Evolutionary conservation across 2,113 vertebrate species (phyloP), one percentile per base, ranked within the genome.

Genomic region (Cyanoramphus novaezelandiae): DNA sequence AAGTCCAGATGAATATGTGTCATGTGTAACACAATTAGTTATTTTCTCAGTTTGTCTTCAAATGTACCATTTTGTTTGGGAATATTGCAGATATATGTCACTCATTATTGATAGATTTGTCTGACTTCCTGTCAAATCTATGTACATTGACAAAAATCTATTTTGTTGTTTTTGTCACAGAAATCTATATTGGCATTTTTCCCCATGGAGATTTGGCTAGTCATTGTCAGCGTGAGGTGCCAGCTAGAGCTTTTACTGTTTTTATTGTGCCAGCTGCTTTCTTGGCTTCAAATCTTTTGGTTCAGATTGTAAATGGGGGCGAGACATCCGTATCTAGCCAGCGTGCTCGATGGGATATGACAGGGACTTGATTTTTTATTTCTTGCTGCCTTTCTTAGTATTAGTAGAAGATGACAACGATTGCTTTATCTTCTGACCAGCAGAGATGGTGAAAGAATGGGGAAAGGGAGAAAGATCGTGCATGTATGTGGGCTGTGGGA

Each of bases 251-350:
- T 98, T 98, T 98, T 97, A 97, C 97, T 97, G 97, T 98, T 98
- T 98, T 98, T 98, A 98, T 97, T 97, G 97, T 98, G 98, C 98
- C 98, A 98, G 98, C 98, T 98, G 98, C 98, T 98, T 98, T 98
- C 98, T 98, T 98, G 98, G 98, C 98, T 98, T 94, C 88, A 57
- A 64, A 97, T 98, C 98, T 97, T 98, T 96, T 98, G 98, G 98
- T 98, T 98, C 97, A 97, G 98, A 98, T 98, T 98, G 97, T 97
- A 98, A 98, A 98, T 97, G 98, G 98, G 98, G 98, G 98, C 96
- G 97, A 98, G 97, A 97, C 97, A 98, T 98, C 98, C 97, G 75
- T 97, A 98, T 98, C 97, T 94, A 98, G 97, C 97, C 95, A 96
- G 97, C 89, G 96, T 98, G 97, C 97, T 98, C 95, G 92, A 96